Percentiles rank a stretch among this genome's conserved stretches.
Conservation (phyloP, 2,113 vertebrate genomes). For the Oostethus manadensis region DNA sequence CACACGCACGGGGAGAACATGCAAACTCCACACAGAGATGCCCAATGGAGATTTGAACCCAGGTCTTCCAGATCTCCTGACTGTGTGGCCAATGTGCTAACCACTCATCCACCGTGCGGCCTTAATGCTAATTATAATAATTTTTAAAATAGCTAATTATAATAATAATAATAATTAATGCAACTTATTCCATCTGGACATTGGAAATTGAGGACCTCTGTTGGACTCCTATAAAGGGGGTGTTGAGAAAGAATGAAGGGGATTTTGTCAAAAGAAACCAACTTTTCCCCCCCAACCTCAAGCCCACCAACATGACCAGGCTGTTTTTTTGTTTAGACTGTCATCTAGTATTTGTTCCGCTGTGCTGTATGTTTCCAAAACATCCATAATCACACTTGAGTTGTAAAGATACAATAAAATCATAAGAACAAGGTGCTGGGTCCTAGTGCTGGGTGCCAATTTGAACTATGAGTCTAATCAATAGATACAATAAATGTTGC, state of each 20-base stretch:
- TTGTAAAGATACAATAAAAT: constrained; percentile 12
- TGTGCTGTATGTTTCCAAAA: neutral
- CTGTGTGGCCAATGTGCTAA: too few relatives aligned
- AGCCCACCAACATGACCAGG: neutral
- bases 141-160: too few relatives aligned
- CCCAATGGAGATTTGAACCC: too few relatives aligned
- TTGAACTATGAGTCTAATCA: too few relatives aligned
- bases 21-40: too few relatives aligned
- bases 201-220: constrained; percentile 53
- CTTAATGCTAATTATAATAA: too few relatives aligned
- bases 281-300: constrained; percentile 17
- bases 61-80: too few relatives aligned
- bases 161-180: too few relatives aligned
- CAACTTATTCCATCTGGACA: constrained; percentile 42
- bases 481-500: too few relatives aligned
- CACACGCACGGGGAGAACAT: too few relatives aligned
- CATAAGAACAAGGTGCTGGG: neutral
- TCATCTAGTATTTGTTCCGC: constrained; percentile 22
- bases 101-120: too few relatives aligned
- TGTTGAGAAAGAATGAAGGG: neutral
- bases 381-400: constrained; percentile 11
- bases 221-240: constrained; percentile 48
- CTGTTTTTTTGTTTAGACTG: constrained; percentile 5
- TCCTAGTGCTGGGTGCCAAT: constrained; percentile 2
- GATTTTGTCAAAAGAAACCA: constrained; percentile 16